Conservation (phyloP, 2,113 vertebrate genomes). For the Cnemophilus loriae region DNA sequence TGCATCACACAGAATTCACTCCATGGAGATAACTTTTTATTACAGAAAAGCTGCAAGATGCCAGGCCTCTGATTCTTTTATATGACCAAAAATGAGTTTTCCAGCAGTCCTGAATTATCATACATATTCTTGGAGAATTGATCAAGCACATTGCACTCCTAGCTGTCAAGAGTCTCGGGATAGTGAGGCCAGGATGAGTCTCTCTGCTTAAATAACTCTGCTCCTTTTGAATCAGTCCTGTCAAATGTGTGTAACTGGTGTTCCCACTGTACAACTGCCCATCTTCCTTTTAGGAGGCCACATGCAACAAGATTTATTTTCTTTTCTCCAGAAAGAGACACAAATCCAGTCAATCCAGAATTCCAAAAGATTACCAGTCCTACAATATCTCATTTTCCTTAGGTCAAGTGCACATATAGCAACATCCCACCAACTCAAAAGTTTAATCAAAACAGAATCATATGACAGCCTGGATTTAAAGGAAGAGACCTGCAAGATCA, state of each 20-base stretch:
- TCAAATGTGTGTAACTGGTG: not conserved
- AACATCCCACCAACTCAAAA: not conserved
- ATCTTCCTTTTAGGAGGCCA: not conserved
- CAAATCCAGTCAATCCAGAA: not conserved
- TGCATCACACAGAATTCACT: not conserved
- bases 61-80: not conserved
- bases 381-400: not conserved
- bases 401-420: not conserved
- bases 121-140: not conserved
- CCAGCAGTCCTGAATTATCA: not conserved
- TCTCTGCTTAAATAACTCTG: not conserved
- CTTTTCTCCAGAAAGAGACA: not conserved
- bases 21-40: not conserved
- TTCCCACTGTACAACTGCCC: not conserved
- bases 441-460: not conserved
- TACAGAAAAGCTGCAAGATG: not conserved
- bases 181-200: accelerated
- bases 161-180: not conserved
- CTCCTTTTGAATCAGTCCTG: not conserved
- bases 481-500: not conserved
- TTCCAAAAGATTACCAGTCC: not conserved
- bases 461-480: not conserved
- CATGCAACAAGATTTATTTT: not conserved
- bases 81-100: not conserved
- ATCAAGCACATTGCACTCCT: not conserved